Evolutionary conservation across 2,888 invertebrate genomes (phyloP), one percentile per base, ranked within the genome.

Genomic region (Ypsolopha scabrella): DNA sequence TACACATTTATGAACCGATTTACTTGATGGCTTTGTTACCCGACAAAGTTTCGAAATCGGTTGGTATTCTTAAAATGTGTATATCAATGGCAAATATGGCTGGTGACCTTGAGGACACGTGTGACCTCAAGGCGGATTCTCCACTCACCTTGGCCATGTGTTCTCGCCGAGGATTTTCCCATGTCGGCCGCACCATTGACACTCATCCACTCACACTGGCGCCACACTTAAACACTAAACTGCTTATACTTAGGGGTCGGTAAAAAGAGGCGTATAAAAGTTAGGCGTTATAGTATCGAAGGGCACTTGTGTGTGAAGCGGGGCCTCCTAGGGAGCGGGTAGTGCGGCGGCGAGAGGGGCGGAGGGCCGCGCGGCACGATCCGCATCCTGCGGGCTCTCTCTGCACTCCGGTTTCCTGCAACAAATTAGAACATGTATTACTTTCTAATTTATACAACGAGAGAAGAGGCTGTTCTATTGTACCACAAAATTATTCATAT

Each of bases 111-210:
- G 65, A 59, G 57, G 65, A 64, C 75, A 73, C 65, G 64, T 74
- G 75, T 64, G 51, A 55, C 52, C 54, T 52, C 63, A 24, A 24
- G 24, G 24, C 24, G 24, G 24, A 24, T 24, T 24, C 24, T 24
- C 4, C 35, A 80, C 87, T 86, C 68, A 87, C 87, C 87, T 87
- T 87, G 86, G 72, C 87, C 86, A 80, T 87, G 85, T 87, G 87
- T 85, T 85, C 83, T 86, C 71, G 82, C 85, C 80, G 87, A 87
- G 82, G 87, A 87, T 76, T 87, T 87, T 86, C 87, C 87, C 87
- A 87, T 87, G 86, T 80, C 87, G 86, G 78, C 79, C 85, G 81
- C 81, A 85, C 82, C 85, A 85, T 85, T 77, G 73, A 81, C 81
- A 75, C 82, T 76, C 80, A 73, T 67, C 80, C 71, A 72, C 75